A percentile compares a stretch with the other conserved stretches of the same genome.
These are phyloP conservation scores for Paracyprichromis sp. DNA, from an alignment of 2,113 vertebrate genomes.

Conservation along the genomic window DNA sequence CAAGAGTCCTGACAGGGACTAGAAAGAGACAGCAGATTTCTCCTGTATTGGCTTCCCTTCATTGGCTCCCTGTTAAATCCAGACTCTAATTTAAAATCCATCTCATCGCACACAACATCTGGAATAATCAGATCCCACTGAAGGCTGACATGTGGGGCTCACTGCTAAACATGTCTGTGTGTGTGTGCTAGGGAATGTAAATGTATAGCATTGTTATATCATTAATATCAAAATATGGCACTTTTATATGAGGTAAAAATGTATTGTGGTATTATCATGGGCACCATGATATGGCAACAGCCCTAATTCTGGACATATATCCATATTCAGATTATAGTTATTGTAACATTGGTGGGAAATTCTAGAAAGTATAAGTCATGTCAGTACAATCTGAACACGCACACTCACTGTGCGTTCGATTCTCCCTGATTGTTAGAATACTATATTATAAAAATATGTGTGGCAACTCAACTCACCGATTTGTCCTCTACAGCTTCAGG, in stretches of 20 bases:
- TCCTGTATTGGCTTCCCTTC: not conserved
- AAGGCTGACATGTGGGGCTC: not conserved
- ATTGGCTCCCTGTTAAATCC: not conserved
- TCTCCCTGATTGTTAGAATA: not conserved
- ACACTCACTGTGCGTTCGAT: not conserved
- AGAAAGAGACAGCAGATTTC: not conserved
- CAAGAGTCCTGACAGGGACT: not conserved
- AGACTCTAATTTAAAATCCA: not conserved
- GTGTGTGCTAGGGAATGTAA: not conserved
- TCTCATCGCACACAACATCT: not conserved
- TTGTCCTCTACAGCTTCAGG: conserved; percentile 63
- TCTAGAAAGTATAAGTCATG: not conserved
- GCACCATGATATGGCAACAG: not conserved
- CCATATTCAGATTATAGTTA: not conserved
- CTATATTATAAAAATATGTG: not conserved
- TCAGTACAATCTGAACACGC: not conserved
- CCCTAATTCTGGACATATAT: not conserved
- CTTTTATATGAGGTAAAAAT: not conserved
- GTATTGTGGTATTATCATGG: not conserved
- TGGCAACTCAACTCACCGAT: conserved; percentile 45
- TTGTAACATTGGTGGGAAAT: not conserved
- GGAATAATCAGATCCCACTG: not conserved
- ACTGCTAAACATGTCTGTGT: not conserved
- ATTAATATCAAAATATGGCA: not conserved
- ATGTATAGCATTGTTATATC: not conserved